Conservation (phyloP, 2,113 vertebrate species). For the Peromyscus polionotus region DNA sequence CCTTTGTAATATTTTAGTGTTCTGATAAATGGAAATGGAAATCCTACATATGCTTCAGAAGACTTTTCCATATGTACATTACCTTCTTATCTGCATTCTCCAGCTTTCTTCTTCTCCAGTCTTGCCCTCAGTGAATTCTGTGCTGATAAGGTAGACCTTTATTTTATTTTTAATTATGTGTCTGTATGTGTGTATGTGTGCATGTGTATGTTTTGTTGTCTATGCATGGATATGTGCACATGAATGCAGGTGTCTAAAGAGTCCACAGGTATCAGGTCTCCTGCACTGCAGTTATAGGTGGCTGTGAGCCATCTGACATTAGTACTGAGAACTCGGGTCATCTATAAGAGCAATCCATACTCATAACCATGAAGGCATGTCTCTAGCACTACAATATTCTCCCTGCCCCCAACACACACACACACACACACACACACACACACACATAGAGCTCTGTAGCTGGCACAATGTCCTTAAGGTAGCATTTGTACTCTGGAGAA, state of each 20-base stretch:
- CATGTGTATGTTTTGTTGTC: background rate
- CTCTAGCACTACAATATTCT: background rate
- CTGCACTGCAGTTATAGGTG: background rate
- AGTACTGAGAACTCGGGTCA: background rate
- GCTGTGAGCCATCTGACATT: background rate
- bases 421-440: background rate
- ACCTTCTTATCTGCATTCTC: background rate
- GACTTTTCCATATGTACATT: background rate
- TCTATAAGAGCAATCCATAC: background rate
- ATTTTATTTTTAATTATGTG: background rate
- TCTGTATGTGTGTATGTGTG: background rate
- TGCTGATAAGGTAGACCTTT: background rate
- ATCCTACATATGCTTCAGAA: background rate
- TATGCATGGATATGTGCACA: background rate
- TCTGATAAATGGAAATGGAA: background rate
- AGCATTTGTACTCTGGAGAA: background rate
- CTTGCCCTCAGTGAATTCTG: background rate
- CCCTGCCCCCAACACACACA: background rate
- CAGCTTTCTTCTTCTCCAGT: background rate
- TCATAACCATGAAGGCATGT: background rate
- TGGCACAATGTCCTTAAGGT: background rate
- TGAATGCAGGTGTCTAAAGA: background rate
- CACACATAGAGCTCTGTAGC: background rate
- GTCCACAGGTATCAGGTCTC: background rate
- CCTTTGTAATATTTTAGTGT: background rate